Conservation (phyloP, 2,888 invertebrate genomes). For the Chrysolina haemoptera region DNA sequence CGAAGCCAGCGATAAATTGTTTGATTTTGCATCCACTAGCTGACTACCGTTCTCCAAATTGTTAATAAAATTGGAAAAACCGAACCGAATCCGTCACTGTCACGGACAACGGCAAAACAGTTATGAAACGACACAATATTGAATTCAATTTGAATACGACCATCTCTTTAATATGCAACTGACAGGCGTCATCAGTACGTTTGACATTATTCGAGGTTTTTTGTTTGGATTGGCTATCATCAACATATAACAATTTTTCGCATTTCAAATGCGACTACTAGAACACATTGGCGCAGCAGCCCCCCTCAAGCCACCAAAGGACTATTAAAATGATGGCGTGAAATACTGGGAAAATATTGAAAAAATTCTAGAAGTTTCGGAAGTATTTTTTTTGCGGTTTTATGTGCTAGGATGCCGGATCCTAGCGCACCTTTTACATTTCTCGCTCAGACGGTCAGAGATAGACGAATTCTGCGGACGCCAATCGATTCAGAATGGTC, state of each 20-base stretch:
- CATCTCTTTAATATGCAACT: constrained; percentile 28
- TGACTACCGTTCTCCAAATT: constrained; percentile 2
- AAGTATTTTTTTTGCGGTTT: too few species aligned
- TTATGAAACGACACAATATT: constrained; percentile 24
- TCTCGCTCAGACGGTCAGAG: too few species aligned
- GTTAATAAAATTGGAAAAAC: constrained; percentile 28
- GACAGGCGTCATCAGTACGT: not conserved
- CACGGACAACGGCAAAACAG: constrained; percentile 26
- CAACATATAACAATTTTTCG: constrained; percentile 10
- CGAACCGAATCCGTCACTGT: constrained; percentile 20
- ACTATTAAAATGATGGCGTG: too few species aligned
- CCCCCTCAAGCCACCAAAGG: too few species aligned
- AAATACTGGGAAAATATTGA: not conserved
- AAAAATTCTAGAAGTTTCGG: too few species aligned
- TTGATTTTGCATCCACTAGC: not conserved
- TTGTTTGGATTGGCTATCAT: constrained; percentile 14
- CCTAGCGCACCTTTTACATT: too few species aligned
- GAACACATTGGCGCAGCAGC: too few species aligned
- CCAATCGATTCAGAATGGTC: too few species aligned
- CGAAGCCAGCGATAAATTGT: not conserved
- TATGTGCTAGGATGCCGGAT: too few species aligned
- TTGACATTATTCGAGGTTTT: constrained; percentile 15
- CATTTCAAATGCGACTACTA: not conserved
- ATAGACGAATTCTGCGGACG: too few species aligned
- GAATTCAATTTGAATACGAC: constrained; percentile 25